Conservation (phyloP, 2,113 vertebrate genomes). For the Struthidea cinerea region DNA sequence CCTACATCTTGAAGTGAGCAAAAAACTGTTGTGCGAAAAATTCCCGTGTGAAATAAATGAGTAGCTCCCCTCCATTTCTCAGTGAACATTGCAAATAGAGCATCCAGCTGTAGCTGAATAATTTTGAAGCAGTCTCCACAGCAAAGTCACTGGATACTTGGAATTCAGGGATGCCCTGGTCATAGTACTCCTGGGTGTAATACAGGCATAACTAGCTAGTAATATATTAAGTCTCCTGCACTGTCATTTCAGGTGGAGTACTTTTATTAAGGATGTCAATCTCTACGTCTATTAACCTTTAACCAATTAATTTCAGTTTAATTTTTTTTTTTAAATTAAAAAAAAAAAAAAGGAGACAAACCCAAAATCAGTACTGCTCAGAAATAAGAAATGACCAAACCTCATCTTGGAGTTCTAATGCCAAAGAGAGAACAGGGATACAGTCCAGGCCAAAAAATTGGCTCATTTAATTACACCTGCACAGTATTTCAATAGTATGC, state of each 20-base stretch:
- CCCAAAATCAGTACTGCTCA: not conserved
- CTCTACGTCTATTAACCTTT: constrained; percentile 55
- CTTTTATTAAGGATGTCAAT: constrained; percentile 16
- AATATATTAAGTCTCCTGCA: constrained; percentile 5
- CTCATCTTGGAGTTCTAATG: not conserved
- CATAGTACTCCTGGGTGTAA: not conserved
- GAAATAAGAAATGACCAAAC: constrained; percentile 14
- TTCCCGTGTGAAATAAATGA: not conserved
- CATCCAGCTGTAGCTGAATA: not conserved
- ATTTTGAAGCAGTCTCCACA: not conserved
- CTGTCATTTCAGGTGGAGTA: constrained; percentile 28
- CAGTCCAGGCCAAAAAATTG: not conserved
- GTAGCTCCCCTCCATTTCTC: not conserved
- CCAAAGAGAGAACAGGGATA: not conserved
- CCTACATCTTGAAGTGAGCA: not conserved
- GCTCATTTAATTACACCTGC: constrained; percentile 62
- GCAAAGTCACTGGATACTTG: not conserved
- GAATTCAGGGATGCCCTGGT: not conserved
- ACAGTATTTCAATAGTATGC: constrained; percentile 49
- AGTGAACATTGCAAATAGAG: not conserved
- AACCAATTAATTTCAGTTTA: constrained; percentile 45
- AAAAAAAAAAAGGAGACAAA: not conserved
- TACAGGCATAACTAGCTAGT: not conserved
- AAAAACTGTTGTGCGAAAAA: not conserved
- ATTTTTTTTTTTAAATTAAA: constrained; percentile 46